These are phyloP conservation scores for Tachuris rubrigastra DNA, from an alignment of 2,113 vertebrate species.

Conservation along the genomic window DNA sequence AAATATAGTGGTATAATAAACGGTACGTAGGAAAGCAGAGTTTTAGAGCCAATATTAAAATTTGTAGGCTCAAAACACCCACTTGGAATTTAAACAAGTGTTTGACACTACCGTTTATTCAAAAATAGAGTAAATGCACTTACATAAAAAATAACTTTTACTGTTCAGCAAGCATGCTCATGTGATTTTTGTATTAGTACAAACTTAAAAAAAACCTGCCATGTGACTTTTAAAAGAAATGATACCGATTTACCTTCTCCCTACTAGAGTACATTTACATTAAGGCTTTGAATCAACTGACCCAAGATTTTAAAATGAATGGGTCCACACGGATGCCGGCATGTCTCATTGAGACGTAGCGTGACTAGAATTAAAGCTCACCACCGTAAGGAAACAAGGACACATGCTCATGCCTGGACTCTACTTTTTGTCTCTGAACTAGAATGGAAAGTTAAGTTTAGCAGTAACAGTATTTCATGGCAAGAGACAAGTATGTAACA, in stretches of 20 bases:
- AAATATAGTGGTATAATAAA: slow-evolving; percentile 74
- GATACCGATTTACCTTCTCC: slow-evolving; percentile 54
- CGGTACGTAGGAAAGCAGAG: slow-evolving; percentile 50
- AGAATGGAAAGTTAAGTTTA: slow-evolving; percentile 61
- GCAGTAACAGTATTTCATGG: slow-evolving; percentile 69
- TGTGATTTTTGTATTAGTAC: slow-evolving; percentile 69
- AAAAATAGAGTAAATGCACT: slow-evolving; percentile 71
- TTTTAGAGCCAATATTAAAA: slow-evolving; percentile 54
- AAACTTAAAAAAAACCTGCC: slow-evolving; percentile 52
- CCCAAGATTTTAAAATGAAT: slow-evolving; percentile 66
- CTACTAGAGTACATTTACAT: slow-evolving; percentile 73
- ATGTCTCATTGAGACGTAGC: slow-evolving; percentile 63
- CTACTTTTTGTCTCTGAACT: slow-evolving; percentile 17
- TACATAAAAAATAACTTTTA: slow-evolving; percentile 57
- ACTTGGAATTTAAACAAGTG: slow-evolving; percentile 18
- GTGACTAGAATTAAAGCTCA: slow-evolving; percentile 71
- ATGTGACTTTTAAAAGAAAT: slow-evolving; percentile 45
- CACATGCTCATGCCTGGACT: slow-evolving; percentile 58
- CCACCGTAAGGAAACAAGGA: slow-evolving; percentile 73
- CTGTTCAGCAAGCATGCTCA: slow-evolving; percentile 69
- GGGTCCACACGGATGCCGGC: slow-evolving; percentile 36
- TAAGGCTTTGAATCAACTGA: slow-evolving; percentile 81
- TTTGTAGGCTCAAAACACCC: slow-evolving; percentile 47
- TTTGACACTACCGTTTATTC: slow-evolving; percentile 27
- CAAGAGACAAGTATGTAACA: slow-evolving; percentile 70